Evolutionary conservation across 2,797 vertebrate genomes (phyloP).

Genomic region (Chiroxiphia lanceolata): DNA sequence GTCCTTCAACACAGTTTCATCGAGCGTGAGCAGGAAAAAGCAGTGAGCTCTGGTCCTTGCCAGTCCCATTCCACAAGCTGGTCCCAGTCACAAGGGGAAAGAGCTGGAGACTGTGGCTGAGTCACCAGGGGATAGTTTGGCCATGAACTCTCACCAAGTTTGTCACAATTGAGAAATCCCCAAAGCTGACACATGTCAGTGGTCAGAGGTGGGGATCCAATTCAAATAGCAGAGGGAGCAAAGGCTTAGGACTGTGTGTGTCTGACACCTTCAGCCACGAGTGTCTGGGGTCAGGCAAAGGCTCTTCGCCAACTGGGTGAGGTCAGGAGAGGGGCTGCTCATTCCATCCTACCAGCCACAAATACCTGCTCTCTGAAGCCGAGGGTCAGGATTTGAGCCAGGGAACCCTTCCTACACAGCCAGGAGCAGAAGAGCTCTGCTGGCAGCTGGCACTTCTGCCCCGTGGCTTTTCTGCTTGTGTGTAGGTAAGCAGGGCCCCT

Average conservation of each 20-base stretch:
- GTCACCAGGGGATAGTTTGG: not conserved
- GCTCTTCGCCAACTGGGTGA: not conserved
- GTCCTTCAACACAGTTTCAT: not conserved
- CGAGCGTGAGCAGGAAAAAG: not conserved
- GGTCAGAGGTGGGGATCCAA: not conserved
- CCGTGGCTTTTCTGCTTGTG: not conserved
- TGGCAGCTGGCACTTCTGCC: not conserved
- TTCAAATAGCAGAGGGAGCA: slow-evolving; percentile 24
- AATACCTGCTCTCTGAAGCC: not conserved
- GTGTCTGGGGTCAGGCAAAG: not conserved
- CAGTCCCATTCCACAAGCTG: not conserved
- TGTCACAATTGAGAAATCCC: not conserved
- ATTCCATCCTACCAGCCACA: not conserved
- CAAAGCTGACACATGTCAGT: not conserved
- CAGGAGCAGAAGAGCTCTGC: not conserved
- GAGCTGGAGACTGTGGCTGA: not conserved
- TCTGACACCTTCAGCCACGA: not conserved
- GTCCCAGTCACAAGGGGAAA: not conserved
- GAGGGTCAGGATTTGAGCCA: not conserved
- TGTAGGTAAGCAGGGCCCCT: not conserved
- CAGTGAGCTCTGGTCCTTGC: not conserved
- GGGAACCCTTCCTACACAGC: not conserved
- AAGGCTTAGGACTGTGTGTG: not conserved
- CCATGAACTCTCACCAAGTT: not conserved
- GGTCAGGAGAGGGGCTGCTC: not conserved